Percentiles rank a stretch among this genome's conserved stretches.
Evolutionary conservation across 2,113 vertebrate genomes (phyloP).

Genomic region (Amazona vittata): DNA sequence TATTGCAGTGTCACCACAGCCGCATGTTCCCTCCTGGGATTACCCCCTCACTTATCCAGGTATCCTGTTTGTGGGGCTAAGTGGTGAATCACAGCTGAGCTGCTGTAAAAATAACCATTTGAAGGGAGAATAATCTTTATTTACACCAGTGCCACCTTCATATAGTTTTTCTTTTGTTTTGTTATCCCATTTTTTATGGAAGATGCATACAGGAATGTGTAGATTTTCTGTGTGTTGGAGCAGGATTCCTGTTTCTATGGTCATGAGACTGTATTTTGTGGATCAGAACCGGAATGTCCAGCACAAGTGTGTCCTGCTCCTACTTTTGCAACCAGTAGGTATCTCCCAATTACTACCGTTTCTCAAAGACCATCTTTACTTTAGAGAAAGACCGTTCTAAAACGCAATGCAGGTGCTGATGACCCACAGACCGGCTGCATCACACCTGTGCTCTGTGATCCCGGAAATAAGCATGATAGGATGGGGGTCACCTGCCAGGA

Average conservation of each 20-base stretch:
- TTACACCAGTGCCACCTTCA: background rate
- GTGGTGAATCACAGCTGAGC: background rate
- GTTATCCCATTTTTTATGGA: background rate
- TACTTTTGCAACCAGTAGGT: background rate
- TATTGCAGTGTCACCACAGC: background rate
- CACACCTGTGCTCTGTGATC: background rate
- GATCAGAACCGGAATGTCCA: background rate
- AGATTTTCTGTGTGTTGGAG: background rate
- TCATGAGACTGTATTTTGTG: fast-evolving
- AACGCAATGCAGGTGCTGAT: background rate
- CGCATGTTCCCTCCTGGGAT: background rate
- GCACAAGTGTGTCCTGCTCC: background rate
- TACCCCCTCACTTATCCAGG: background rate
- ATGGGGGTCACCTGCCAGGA: background rate
- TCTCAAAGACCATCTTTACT: background rate
- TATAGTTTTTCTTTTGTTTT: background rate
- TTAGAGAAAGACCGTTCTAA: background rate
- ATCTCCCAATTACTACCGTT: fast-evolving
- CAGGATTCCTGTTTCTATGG: background rate
- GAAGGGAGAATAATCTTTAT: background rate
- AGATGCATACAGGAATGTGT: background rate
- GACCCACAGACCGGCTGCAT: background rate
- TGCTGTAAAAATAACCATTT: background rate
- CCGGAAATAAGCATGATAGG: fast-evolving
- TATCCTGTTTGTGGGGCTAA: background rate